Evolutionary conservation across 2,797 vertebrate species (phyloP), one percentile per base, ranked within the genome.

Genomic region (Manis pentadactyla): DNA sequence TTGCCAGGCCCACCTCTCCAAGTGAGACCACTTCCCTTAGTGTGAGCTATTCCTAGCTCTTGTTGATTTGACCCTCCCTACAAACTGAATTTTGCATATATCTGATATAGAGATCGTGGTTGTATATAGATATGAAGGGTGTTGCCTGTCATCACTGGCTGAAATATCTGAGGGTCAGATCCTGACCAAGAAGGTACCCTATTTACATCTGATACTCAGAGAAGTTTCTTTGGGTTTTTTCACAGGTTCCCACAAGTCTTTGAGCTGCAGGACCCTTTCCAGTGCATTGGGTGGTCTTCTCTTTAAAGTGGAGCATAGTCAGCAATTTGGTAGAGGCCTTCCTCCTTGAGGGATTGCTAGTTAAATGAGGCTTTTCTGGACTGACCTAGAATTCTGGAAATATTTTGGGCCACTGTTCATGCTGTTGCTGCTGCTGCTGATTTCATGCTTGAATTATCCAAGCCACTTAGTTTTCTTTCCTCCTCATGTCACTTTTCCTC

Each of bases 401-500:
- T 86, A 51, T 55, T 21, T 29, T 7, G 53, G 34, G 49, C 81
- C 61, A 34, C 19, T 53, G 31, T 86, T 82, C 17, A 59, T 34
- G 29, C 7, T 64, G 66, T 12, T 21, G 53, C 46, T 64, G 13
- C 63, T 59, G 37, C 1, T 59, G 82, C 3, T 81, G 92, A 89
- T 71, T 83, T 85, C 64, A 55, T 23, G 18, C 25, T 79, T 88
- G 53, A 27, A 37, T 73, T 49, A 75, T 42, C 51, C 7, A 9
- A 34, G 37, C 42, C 46, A 66, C 53, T 90, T 86, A 29, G 57
- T 94, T 92, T 73, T 61, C 85, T 79, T 63, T 84, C 61, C 66
- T 79, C 64, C 66, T 57, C 51, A 10, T 59, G 29, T 37, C 93
- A 73, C 37, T 92, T 92, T 81, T 90, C 78, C 37, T 74, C 37